Conservation (phyloP, 92 coral and sea anemone species). For the Umimayanthus chanpuru region DNA sequence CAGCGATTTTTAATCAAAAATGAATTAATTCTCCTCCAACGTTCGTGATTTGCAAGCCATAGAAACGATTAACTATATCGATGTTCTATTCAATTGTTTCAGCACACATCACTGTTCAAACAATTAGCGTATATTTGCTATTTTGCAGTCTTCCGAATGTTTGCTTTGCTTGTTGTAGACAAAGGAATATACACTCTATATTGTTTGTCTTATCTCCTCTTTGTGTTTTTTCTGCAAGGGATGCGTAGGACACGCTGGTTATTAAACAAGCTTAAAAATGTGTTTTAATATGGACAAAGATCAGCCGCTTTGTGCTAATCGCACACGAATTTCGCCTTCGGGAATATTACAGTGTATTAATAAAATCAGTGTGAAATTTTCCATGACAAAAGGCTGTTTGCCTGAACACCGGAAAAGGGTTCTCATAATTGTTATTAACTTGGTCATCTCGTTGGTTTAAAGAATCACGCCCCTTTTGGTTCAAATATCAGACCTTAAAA, state of each 20-base stretch:
- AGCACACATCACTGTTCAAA: slow-evolving; percentile 2
- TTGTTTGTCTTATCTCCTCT: neutral
- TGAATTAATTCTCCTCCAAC: neutral
- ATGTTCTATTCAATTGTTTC: neutral
- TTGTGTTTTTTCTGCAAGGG: neutral
- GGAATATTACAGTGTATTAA: neutral
- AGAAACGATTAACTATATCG: slow-evolving; percentile 7
- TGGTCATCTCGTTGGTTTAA: slow-evolving; percentile 17
- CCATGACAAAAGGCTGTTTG: neutral
- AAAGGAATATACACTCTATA: neutral
- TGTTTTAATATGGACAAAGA: neutral
- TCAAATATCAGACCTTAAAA: slow-evolving; percentile 12
- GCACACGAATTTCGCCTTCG: neutral
- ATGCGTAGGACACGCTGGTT: neutral
- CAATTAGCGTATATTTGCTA: neutral
- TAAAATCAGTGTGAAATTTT: slow-evolving; percentile 6
- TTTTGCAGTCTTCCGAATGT: neutral
- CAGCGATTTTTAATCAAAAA: neutral
- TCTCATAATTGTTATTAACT: slow-evolving; percentile 9
- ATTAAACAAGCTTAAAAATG: neutral
- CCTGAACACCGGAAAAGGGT: slow-evolving; percentile 20
- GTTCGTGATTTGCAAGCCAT: neutral
- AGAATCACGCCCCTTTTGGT: slow-evolving; percentile 29
- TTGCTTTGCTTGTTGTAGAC: neutral
- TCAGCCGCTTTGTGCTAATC: neutral